Evolutionary conservation across 2,888 invertebrate genomes (phyloP).

Genomic region (Tachina fera): DNA sequence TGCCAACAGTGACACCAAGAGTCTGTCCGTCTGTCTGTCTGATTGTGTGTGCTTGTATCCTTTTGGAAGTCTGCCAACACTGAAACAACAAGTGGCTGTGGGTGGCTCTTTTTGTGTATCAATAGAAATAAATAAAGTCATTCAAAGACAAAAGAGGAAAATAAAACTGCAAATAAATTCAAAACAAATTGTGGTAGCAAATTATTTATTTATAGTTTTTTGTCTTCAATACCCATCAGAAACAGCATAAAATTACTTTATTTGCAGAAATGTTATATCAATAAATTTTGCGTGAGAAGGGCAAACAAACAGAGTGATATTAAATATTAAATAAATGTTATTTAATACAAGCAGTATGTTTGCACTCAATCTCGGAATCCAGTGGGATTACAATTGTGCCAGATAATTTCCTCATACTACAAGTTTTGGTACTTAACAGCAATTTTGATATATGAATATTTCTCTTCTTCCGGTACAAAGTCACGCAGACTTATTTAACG

Average conservation of each 20-base stretch:
- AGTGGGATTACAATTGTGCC: too few species aligned
- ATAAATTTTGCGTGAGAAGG: slow-evolving; percentile 4
- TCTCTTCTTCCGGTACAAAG: too few species aligned
- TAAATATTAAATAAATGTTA: background rate
- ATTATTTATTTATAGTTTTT: slow-evolving; percentile 43
- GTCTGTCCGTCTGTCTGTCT: background rate
- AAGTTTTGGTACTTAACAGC: too few species aligned
- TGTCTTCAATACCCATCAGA: background rate
- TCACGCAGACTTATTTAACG: too few species aligned
- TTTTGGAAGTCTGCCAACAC: slow-evolving; percentile 27
- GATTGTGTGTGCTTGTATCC: background rate
- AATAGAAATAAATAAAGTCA: slow-evolving; percentile 44
- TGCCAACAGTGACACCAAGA: slow-evolving; percentile 18
- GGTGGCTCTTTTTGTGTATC: background rate
- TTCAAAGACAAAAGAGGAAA: background rate
- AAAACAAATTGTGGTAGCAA: slow-evolving; percentile 46
- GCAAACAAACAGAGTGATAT: background rate
- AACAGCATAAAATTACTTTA: slow-evolving; percentile 21
- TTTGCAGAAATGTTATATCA: background rate
- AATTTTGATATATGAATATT: too few species aligned
- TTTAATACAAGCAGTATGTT: too few species aligned
- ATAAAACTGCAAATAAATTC: slow-evolving; percentile 7
- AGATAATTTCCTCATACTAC: too few species aligned
- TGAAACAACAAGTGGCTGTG: slow-evolving; percentile 49
- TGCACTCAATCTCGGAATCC: too few species aligned